Evolutionary conservation across 2,797 vertebrate genomes (phyloP).

Genomic region (Epinephelus malabaricus): DNA sequence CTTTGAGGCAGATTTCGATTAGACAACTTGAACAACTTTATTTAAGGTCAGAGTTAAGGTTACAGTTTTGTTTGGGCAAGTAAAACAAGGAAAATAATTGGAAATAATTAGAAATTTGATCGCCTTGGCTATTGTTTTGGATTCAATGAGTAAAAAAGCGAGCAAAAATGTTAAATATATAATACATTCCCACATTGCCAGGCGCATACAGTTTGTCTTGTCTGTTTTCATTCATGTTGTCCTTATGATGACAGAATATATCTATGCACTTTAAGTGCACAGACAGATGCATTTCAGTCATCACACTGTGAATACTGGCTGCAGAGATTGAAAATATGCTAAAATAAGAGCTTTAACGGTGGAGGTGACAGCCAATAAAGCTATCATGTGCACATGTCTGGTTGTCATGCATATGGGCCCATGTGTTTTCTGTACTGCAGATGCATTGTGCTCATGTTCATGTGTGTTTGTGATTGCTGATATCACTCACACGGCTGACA

Average conservation of each 20-base stretch:
- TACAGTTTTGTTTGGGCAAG: conserved; percentile 36
- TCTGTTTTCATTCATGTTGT: neutral
- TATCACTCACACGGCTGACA: conserved; percentile 59
- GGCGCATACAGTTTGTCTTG: neutral
- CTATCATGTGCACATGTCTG: conserved; percentile 42
- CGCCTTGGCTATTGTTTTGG: conserved; percentile 18
- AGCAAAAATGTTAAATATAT: conserved; percentile 1
- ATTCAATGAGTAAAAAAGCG: neutral
- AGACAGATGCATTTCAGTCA: neutral
- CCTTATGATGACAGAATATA: neutral
- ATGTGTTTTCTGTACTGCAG: conserved; percentile 40
- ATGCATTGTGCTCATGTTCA: conserved; percentile 44
- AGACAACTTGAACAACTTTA: conserved; percentile 33
- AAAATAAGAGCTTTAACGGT: conserved; percentile 9
- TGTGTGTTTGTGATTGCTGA: conserved; percentile 55
- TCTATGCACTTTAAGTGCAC: neutral
- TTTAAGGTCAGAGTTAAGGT: conserved; percentile 43
- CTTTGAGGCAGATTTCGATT: conserved; percentile 30
- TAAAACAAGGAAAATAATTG: conserved; percentile 40
- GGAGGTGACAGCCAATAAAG: conserved; percentile 21
- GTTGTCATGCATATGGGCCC: conserved; percentile 29
- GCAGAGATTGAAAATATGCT: conserved; percentile 5
- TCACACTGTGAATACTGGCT: neutral
- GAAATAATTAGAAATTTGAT: conserved; percentile 49
- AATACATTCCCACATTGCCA: neutral